phyloP scores from a whole-genome alignment of 1,140 invertebrate genomes.

The Heliconius eleuchia region DNA sequence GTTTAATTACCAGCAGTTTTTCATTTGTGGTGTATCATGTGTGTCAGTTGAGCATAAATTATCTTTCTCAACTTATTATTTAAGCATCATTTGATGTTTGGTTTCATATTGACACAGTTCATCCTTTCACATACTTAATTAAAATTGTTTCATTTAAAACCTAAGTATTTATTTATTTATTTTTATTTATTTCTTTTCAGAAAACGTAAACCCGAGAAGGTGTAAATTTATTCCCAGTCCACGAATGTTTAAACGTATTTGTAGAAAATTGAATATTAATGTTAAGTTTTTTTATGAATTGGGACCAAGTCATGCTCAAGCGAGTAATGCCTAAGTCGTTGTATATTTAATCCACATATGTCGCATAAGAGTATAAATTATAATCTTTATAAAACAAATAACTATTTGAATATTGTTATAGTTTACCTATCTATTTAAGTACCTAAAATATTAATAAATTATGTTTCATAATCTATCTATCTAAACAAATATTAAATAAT shows the following conservation, averaged over 20 bases:
- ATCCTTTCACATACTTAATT: too few species aligned
- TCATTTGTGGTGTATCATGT: not conserved
- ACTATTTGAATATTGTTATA: not conserved
- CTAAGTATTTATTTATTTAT: too few species aligned
- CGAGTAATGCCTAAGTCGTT: not conserved
- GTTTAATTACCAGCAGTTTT: not conserved
- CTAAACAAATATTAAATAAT: too few species aligned
- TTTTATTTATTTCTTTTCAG: slow-evolving; percentile 44
- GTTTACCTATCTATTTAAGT: not conserved
- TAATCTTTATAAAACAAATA: not conserved
- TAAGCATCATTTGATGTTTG: too few species aligned
- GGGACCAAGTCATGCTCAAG: slow-evolving; percentile 6
- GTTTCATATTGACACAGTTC: too few species aligned
- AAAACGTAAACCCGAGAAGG: slow-evolving; percentile 49
- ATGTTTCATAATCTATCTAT: not conserved
- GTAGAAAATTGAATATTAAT: not conserved
- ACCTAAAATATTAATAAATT: not conserved
- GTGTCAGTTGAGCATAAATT: too few species aligned
- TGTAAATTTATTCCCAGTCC: slow-evolving; percentile 38
- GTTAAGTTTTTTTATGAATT: not conserved
- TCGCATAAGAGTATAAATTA: slow-evolving; percentile 6
- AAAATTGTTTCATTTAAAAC: too few species aligned
- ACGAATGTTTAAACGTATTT: not conserved
- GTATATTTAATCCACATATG: not conserved
- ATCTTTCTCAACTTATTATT: too few species aligned